A percentile compares a stretch with the other conserved stretches of the same genome.
These are phyloP conservation scores for Eristalis tenax DNA, from an alignment of 2,888 invertebrate species.

Conservation along the genomic window DNA sequence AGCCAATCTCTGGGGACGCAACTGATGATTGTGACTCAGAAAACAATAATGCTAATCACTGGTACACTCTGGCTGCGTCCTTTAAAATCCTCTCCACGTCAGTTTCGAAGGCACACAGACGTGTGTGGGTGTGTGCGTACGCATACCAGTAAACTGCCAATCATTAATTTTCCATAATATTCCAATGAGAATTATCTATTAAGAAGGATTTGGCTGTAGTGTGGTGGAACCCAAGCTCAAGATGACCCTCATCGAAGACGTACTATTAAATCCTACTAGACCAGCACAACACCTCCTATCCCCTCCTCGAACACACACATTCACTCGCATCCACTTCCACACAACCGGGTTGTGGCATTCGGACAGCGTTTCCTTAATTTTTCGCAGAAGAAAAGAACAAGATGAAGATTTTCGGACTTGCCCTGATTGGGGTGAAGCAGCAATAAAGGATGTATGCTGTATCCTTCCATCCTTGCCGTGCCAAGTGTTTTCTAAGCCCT, in stretches of 20 bases:
- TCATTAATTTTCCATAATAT: slow-evolving; percentile 75
- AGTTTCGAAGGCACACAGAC: background rate
- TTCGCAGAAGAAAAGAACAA: slow-evolving; percentile 55
- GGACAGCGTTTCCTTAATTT: slow-evolving; percentile 52
- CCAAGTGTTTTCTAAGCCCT: slow-evolving; percentile 67
- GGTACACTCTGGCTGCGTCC: slow-evolving; percentile 20
- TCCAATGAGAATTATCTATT: slow-evolving; percentile 75
- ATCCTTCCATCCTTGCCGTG: slow-evolving; percentile 20
- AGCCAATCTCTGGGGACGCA: slow-evolving; percentile 16
- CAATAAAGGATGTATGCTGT: slow-evolving; percentile 23
- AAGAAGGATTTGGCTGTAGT: slow-evolving; percentile 71
- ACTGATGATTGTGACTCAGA: slow-evolving; percentile 66
- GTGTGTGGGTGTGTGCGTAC: background rate
- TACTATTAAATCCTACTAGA: background rate
- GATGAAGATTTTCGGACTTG: slow-evolving; percentile 59
- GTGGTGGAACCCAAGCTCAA: slow-evolving; percentile 48
- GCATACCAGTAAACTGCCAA: slow-evolving; percentile 51
- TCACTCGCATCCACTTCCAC: background rate
- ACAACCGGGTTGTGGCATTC: background rate
- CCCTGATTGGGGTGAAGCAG: background rate
- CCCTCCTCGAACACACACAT: too few species aligned
- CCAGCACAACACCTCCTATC: background rate
- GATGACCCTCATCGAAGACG: slow-evolving; percentile 59
- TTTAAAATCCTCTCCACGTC: slow-evolving; percentile 45
- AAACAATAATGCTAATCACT: slow-evolving; percentile 71